Percentiles rank a stretch among this genome's conserved stretches.
Conservation (phyloP, 1,140 invertebrate genomes). For the Drosophila pectinifera region DNA sequence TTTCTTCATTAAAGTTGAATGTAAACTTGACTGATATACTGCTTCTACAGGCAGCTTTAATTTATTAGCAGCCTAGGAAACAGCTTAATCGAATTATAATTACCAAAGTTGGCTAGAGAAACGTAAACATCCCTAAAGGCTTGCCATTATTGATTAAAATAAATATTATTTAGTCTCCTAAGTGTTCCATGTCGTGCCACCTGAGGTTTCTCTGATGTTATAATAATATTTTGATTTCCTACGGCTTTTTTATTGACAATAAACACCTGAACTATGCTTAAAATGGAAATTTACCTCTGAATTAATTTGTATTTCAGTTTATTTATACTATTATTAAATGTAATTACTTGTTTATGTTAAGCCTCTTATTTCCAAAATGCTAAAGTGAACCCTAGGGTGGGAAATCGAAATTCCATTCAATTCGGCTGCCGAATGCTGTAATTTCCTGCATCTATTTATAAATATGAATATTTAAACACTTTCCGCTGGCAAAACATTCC, state of each 20-base stretch:
- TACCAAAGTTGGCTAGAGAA: neutral
- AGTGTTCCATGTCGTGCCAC: neutral
- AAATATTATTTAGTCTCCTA: neutral
- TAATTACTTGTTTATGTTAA: too few species aligned
- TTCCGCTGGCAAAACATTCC: conserved; percentile 16
- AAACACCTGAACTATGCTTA: neutral
- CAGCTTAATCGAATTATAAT: neutral
- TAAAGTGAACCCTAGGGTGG: too few species aligned
- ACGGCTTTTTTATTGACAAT: neutral
- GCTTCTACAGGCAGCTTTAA: too few species aligned
- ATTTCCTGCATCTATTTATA: conserved; percentile 23
- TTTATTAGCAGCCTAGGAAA: neutral
- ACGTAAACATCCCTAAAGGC: neutral
- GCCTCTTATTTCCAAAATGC: neutral
- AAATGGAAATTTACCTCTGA: too few species aligned
- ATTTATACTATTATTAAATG: too few species aligned
- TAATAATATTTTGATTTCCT: neutral
- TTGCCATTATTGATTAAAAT: neutral
- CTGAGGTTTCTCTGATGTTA: neutral
- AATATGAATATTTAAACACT: conserved; percentile 37
- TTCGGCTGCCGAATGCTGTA: neutral
- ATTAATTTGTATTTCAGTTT: too few species aligned
- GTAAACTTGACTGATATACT: neutral
- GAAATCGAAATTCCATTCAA: neutral
- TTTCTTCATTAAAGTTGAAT: neutral